These are phyloP conservation scores for Craseonycteris thonglongyai DNA, from an alignment of 2,113 vertebrate genomes.

Conservation along the genomic window DNA sequence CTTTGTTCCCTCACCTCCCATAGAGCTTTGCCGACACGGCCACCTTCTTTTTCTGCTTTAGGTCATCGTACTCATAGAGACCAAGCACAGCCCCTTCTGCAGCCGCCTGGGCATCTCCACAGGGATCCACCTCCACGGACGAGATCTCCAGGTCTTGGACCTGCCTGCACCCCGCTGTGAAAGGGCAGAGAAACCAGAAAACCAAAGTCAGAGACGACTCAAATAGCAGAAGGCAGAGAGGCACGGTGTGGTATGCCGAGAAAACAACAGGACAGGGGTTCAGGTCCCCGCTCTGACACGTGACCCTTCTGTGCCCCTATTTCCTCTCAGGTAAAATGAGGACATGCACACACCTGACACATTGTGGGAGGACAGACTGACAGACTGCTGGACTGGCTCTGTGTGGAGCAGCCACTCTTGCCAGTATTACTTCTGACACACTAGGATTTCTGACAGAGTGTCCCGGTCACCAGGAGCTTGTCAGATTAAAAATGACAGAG, in stretches of 20 bases:
- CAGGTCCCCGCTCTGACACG: background rate
- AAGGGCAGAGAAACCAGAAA: conserved; percentile 22
- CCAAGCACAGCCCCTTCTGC: conserved; percentile 94
- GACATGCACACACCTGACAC: fast-evolving
- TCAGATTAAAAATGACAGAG: background rate
- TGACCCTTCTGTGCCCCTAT: background rate
- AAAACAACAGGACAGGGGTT: background rate
- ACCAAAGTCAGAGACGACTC: background rate
- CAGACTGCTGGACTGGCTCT: too few species aligned
- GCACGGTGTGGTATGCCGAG: background rate
- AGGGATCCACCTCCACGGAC: conserved; percentile 92
- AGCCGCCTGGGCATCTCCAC: conserved; percentile 92
- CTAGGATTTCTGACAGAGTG: background rate
- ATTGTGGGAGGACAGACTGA: background rate
- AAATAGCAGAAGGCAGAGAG: background rate
- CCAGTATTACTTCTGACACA: background rate
- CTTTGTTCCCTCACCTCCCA: conserved; percentile 82
- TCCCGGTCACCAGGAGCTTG: background rate
- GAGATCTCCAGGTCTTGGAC: conserved; percentile 91
- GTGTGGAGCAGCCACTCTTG: background rate
- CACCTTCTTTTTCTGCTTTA: conserved; percentile 93
- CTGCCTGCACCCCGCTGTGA: conserved; percentile 87
- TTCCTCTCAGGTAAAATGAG: background rate
- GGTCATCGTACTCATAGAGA: conserved; percentile 90
- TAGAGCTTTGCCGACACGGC: conserved; percentile 83